A percentile compares a stretch with the other conserved stretches of the same genome.
phyloP scores from a whole-genome alignment of 2,113 vertebrate species.

The Amphilophus citrinellus region DNA sequence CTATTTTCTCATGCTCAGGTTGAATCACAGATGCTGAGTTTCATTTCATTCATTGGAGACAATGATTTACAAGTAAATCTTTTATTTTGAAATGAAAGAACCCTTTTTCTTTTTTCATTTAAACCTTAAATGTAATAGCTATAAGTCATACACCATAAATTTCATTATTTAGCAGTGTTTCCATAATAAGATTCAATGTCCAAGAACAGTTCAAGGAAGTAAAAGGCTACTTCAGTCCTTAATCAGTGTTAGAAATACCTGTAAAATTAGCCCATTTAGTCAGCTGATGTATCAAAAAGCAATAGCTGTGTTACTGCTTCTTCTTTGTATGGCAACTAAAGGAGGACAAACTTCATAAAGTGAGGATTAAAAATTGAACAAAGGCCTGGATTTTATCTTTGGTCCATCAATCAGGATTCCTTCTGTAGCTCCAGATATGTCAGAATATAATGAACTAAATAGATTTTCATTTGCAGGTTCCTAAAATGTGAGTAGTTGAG shows the following conservation, averaged over 20 bases:
- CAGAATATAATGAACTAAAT: neutral
- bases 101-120: no score
- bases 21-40: neutral
- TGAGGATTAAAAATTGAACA: neutral
- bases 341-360: neutral
- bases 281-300: neutral
- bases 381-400: neutral
- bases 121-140: no score
- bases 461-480: neutral
- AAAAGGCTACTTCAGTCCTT: no score
- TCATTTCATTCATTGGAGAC: neutral
- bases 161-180: neutral
- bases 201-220: neutral
- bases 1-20: neutral
- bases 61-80: neutral
- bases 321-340: neutral
- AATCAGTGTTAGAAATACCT: no score
- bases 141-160: neutral
- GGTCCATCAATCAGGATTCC: neutral
- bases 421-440: neutral
- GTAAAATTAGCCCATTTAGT: neutral
- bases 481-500: no score
- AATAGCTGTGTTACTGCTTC: no score
- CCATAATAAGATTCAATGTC: neutral
- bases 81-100: slow-evolving; percentile 16